A percentile compares a stretch with the other conserved stretches of the same genome.
These are phyloP conservation scores for Drosophila lutescens DNA, from an alignment of 2,888 invertebrate genomes.

Conservation along the genomic window DNA sequence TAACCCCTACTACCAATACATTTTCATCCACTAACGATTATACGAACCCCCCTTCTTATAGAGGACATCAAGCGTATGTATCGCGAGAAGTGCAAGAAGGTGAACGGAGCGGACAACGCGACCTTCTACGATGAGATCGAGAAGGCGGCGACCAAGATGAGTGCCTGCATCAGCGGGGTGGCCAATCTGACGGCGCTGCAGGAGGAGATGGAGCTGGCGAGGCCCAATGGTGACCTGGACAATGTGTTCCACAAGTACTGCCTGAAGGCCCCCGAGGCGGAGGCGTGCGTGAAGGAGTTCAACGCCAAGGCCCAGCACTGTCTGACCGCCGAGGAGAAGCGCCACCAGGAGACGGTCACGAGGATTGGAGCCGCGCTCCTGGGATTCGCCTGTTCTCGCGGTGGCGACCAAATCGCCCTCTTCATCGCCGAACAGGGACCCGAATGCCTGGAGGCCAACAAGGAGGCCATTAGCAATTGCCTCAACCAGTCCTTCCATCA, in stretches of 20 bases:
- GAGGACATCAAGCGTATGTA: conserved; percentile 86
- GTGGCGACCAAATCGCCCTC: conserved; percentile 92
- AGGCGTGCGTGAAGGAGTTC: conserved; percentile 87
- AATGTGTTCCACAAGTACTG: conserved; percentile 91
- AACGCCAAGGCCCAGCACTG: conserved; percentile 87
- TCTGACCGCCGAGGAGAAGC: conserved; percentile 87
- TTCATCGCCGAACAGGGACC: conserved; percentile 93
- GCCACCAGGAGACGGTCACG: conserved; percentile 87
- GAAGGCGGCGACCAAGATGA: conserved; percentile 83
- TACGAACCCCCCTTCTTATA: conserved; percentile 9
- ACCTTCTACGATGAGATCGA: conserved; percentile 85
- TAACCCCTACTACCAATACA: too few relatives aligned
- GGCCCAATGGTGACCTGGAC: conserved; percentile 88
- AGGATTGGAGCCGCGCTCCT: conserved; percentile 88
- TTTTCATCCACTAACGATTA: too few relatives aligned
- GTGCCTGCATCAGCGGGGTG: conserved; percentile 86
- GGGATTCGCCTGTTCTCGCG: conserved; percentile 90
- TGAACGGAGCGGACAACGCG: conserved; percentile 86
- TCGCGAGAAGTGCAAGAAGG: conserved; percentile 88
- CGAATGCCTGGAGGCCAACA: conserved; percentile 88
- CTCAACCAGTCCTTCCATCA: conserved; percentile 87
- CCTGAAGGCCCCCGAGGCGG: conserved; percentile 84
- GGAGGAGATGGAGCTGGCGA: conserved; percentile 89
- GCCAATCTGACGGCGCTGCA: conserved; percentile 87
- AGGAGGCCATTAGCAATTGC: conserved; percentile 87